A percentile compares a stretch with the other conserved stretches of the same genome.
Conservation (phyloP, 2,888 invertebrate species). For the Erpobdella octoculata region DNA sequence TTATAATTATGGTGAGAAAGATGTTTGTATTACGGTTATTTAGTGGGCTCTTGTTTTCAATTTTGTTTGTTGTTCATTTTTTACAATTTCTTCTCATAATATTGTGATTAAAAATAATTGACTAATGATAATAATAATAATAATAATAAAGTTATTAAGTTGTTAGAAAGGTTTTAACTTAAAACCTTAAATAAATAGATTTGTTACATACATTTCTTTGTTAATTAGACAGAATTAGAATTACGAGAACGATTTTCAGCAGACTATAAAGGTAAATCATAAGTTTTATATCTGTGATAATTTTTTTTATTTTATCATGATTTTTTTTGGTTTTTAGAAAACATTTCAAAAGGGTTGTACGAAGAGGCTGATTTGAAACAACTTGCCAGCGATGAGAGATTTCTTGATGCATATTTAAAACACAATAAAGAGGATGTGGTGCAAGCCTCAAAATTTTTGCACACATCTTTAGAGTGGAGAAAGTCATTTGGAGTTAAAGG, state of each 20-base stretch:
- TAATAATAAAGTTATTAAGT: no score
- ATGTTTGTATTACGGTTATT: no score
- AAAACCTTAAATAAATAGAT: no score
- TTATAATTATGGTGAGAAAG: no score
- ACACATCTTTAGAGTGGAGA: constrained; percentile 35
- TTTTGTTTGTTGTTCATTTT: no score
- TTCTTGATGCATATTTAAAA: constrained; percentile 60
- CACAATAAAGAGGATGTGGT: constrained; percentile 67
- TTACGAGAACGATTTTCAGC: constrained; percentile 17
- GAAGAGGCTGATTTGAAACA: constrained; percentile 47
- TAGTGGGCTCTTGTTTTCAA: no score
- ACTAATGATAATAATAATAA: no score
- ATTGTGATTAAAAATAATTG: no score
- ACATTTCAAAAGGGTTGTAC: constrained; percentile 44
- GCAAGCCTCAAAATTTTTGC: constrained; percentile 42
- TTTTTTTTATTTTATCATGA: not conserved
- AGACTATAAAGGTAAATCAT: constrained; percentile 18
- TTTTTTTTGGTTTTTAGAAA: constrained; percentile 36
- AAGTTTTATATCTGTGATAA: not conserved
- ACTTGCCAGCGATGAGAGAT: constrained; percentile 43
- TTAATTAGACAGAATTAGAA: constrained; percentile 8
- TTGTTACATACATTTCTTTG: no score
- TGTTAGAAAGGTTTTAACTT: no score
- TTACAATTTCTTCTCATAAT: no score
- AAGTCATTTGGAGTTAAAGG: constrained; percentile 36